Percentiles rank a stretch among this genome's conserved stretches.
phyloP scores from a whole-genome alignment of 2,888 invertebrate genomes.

The Odontocerum albicorne region DNA sequence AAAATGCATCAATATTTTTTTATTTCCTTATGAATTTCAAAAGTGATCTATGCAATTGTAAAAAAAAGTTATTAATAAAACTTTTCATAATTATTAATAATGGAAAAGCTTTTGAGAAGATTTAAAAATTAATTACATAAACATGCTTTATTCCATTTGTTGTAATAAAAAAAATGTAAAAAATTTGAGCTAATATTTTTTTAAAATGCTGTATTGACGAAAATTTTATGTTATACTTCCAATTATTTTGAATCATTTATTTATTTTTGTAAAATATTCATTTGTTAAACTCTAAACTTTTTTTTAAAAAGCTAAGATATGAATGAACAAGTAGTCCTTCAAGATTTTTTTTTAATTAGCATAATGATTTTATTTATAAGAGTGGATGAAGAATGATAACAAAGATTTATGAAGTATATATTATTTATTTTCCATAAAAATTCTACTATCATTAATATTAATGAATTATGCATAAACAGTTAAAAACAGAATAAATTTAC shows the following conservation, averaged over 20 bases:
- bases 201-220: too few species aligned
- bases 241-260: neutral
- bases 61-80: neutral
- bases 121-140: too few species aligned
- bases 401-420: slow-evolving; percentile 24
- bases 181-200: too few species aligned
- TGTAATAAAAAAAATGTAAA: too few species aligned
- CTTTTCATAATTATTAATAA: too few species aligned
- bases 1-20: neutral
- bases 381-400: slow-evolving; percentile 22
- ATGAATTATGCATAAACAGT: slow-evolving; percentile 23
- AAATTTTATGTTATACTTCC: too few species aligned
- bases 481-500: slow-evolving; percentile 26
- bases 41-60: slow-evolving; percentile 2
- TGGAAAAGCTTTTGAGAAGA: too few species aligned
- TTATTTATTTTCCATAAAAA: slow-evolving; percentile 61
- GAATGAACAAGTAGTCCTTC: neutral
- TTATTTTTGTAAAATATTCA: neutral
- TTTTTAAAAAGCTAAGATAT: neutral
- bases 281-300: too few species aligned
- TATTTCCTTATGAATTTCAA: slow-evolving; percentile 18
- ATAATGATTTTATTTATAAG: neutral
- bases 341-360: neutral
- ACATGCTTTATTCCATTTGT: too few species aligned
- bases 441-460: slow-evolving; percentile 57